Percentiles rank a stretch among this genome's conserved stretches.
Conservation (phyloP, 2,797 vertebrate genomes). For the Antennarius maculatus region DNA sequence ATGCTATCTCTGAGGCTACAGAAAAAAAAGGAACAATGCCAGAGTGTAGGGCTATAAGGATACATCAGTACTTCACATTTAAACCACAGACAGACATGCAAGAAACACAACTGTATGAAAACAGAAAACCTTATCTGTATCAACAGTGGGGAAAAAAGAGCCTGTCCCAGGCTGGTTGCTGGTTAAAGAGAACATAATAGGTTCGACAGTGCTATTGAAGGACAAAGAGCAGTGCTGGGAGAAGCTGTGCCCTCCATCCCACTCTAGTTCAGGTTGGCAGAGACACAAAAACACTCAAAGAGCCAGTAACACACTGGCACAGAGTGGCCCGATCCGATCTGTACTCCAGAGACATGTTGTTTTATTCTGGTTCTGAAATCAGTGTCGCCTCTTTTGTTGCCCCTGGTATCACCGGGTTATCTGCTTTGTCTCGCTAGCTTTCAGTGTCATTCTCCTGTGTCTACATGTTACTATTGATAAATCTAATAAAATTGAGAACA, state of each 20-base stretch:
- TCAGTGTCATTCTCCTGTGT: slow-evolving; percentile 50
- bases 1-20: slow-evolving; percentile 59
- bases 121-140: slow-evolving; percentile 40
- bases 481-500: slow-evolving; percentile 50
- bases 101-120: slow-evolving; percentile 34
- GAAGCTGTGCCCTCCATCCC: slow-evolving; percentile 58
- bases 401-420: slow-evolving; percentile 48
- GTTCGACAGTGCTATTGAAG: slow-evolving; percentile 32
- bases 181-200: slow-evolving; percentile 39
- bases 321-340: slow-evolving; percentile 58
- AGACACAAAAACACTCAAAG: slow-evolving; percentile 59
- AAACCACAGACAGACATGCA: slow-evolving; percentile 23
- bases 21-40: slow-evolving; percentile 52
- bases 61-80: slow-evolving; percentile 27
- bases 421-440: slow-evolving; percentile 34
- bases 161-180: slow-evolving; percentile 27
- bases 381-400: slow-evolving; percentile 64
- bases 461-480: slow-evolving; percentile 57
- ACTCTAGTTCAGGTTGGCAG: slow-evolving; percentile 65
- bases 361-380: slow-evolving; percentile 46
- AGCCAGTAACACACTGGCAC: slow-evolving; percentile 72
- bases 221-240: slow-evolving; percentile 61
- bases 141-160: slow-evolving; percentile 29
- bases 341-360: slow-evolving; percentile 60
- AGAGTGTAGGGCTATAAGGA: slow-evolving; percentile 26